Percentiles rank a stretch among this genome's conserved stretches.
These are phyloP conservation scores for Pseudomyrmex pallidus DNA, from an alignment of 1,140 invertebrate genomes.

Conservation along the genomic window DNA sequence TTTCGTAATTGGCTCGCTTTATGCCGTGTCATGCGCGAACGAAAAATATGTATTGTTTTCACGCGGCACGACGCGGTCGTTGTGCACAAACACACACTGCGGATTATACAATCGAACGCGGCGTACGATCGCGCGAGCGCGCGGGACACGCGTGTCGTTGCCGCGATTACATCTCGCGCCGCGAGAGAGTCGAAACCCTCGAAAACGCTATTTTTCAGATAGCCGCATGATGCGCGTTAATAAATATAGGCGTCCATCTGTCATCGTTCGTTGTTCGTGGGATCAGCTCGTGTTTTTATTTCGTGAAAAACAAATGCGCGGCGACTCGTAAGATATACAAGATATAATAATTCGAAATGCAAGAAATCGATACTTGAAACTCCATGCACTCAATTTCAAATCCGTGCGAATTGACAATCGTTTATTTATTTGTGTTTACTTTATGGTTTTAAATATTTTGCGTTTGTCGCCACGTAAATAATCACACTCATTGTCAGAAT, in stretches of 20 bases:
- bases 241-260: slow-evolving; percentile 30
- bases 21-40: slow-evolving; percentile 68
- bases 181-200: neutral
- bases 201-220: neutral
- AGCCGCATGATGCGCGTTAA: slow-evolving; percentile 16
- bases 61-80: slow-evolving; percentile 67
- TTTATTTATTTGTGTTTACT: neutral
- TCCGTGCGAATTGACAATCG: neutral
- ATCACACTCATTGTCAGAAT: neutral
- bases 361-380: too few species aligned
- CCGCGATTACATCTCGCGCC: slow-evolving; percentile 39
- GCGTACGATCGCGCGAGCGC: slow-evolving; percentile 29
- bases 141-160: slow-evolving; percentile 45
- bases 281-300: slow-evolving; percentile 12
- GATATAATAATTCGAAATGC: too few species aligned
- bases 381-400: neutral
- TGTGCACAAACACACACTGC: slow-evolving; percentile 39
- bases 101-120: slow-evolving; percentile 55
- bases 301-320: slow-evolving; percentile 1
- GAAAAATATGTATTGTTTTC: slow-evolving; percentile 66
- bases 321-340: neutral
- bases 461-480: too few species aligned
- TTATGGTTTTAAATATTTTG: neutral
- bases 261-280: neutral
- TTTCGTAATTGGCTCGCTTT: slow-evolving; percentile 67